phyloP scores from a whole-genome alignment of 2,113 vertebrate genomes.

The Tyto alba region DNA sequence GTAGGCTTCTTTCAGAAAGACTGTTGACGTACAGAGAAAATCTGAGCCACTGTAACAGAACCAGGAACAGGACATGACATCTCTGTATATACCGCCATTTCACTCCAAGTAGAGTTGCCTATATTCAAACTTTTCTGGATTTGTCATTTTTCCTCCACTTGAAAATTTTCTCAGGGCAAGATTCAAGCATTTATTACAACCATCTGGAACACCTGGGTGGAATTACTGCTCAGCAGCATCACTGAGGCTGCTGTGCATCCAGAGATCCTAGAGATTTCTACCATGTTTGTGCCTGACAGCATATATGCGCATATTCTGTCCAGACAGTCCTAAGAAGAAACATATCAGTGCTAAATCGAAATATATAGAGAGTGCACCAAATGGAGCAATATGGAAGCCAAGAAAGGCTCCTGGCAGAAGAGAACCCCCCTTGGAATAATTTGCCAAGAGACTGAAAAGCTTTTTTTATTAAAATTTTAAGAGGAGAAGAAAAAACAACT shows the following conservation, averaged over 20 bases:
- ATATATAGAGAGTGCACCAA: not conserved
- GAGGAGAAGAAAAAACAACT: not conserved
- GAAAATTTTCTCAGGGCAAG: constrained; percentile 9
- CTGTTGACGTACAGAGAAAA: not conserved
- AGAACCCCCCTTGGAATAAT: not conserved
- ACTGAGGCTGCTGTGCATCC: constrained; percentile 9
- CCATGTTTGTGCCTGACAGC: not conserved
- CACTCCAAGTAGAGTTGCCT: not conserved
- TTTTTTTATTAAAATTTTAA: not conserved
- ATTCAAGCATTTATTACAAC: constrained; percentile 30
- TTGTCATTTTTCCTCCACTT: not conserved
- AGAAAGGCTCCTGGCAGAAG: constrained; percentile 14
- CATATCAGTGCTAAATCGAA: not conserved
- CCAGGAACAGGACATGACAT: not conserved
- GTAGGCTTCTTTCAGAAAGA: not conserved
- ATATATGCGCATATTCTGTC: not conserved
- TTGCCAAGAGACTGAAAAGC: not conserved
- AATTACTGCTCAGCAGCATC: constrained; percentile 45
- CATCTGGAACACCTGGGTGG: constrained; percentile 49
- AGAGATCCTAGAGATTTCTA: constrained; percentile 38
- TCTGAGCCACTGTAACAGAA: not conserved
- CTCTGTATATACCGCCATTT: not conserved
- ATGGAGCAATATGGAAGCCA: not conserved
- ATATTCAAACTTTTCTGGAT: not conserved
- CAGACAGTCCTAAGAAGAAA: not conserved